Evolutionary conservation across 1,140 invertebrate species (phyloP).

Genomic region (Drosophila biarmipes): DNA sequence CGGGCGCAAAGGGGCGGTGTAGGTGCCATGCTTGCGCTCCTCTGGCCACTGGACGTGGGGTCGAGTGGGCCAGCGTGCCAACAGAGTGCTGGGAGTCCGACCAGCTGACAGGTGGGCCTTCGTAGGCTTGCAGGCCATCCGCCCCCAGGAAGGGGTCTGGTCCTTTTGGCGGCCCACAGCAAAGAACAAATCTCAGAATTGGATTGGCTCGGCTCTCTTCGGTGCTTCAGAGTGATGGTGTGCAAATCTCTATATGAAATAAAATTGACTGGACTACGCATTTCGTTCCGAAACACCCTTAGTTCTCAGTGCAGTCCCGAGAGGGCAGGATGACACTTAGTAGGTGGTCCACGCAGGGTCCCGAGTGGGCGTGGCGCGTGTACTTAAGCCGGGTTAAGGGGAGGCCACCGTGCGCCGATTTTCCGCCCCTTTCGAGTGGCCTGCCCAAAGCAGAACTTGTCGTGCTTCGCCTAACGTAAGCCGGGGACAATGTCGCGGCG

Average conservation of each 20-base stretch:
- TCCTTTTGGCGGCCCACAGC: slow-evolving; percentile 14
- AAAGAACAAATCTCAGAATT: background rate
- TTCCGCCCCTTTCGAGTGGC: background rate
- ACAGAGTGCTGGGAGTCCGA: slow-evolving; percentile 34
- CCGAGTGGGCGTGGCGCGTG: slow-evolving; percentile 8
- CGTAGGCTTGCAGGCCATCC: background rate
- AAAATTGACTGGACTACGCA: too few species aligned
- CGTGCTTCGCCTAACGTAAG: slow-evolving; percentile 44
- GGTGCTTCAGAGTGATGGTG: too few species aligned
- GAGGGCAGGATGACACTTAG: slow-evolving; percentile 1
- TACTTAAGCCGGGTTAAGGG: slow-evolving; percentile 28
- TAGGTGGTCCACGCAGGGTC: slow-evolving; percentile 4
- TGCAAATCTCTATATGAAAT: too few species aligned
- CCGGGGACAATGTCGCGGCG: slow-evolving; percentile 10
- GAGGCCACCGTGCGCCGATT: background rate
- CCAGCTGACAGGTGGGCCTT: slow-evolving; percentile 31
- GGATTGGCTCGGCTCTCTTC: too few species aligned
- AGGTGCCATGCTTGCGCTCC: slow-evolving; percentile 54
- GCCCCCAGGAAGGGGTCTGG: background rate
- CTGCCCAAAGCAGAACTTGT: slow-evolving; percentile 29
- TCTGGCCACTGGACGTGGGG: background rate
- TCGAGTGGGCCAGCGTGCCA: slow-evolving; percentile 7
- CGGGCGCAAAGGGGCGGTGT: slow-evolving; percentile 55
- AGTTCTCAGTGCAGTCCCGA: background rate
- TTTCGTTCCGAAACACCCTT: too few species aligned